Conservation (phyloP, 2,888 invertebrate species). For the Pherbina coryleti region DNA sequence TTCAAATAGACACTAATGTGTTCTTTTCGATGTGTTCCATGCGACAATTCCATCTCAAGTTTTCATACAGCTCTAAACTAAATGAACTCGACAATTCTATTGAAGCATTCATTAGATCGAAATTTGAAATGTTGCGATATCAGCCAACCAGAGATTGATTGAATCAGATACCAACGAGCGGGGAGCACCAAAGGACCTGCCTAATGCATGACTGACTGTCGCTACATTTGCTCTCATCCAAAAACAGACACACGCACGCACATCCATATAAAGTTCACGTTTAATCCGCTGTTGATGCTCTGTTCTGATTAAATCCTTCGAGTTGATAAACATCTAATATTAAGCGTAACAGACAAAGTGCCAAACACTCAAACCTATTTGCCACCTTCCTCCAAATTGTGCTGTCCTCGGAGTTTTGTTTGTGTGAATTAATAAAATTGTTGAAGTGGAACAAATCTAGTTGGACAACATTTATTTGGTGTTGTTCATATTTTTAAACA, state of each 20-base stretch:
- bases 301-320: constrained; percentile 1
- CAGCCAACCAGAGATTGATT: constrained; percentile 34
- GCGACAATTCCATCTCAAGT: background rate
- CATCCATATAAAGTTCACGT: background rate
- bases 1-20: background rate
- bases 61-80: constrained; percentile 10
- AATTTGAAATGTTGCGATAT: constrained; percentile 40
- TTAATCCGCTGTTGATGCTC: constrained; percentile 28
- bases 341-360: constrained; percentile 26
- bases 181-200: background rate
- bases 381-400: background rate
- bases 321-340: constrained; percentile 24
- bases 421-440: constrained; percentile 30
- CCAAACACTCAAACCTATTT: background rate
- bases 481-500: background rate
- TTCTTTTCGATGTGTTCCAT: background rate
- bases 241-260: background rate
- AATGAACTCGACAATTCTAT: constrained; percentile 38
- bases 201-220: constrained; percentile 11
- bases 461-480: constrained; percentile 30
- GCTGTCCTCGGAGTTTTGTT: background rate
- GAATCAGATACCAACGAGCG: constrained; percentile 25
- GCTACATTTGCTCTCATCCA: background rate
- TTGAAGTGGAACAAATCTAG: constrained; percentile 35
- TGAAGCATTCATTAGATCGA: constrained; percentile 39